Evolutionary conservation across 2,888 invertebrate species (phyloP).

Genomic region (Boloria euphrosyne): DNA sequence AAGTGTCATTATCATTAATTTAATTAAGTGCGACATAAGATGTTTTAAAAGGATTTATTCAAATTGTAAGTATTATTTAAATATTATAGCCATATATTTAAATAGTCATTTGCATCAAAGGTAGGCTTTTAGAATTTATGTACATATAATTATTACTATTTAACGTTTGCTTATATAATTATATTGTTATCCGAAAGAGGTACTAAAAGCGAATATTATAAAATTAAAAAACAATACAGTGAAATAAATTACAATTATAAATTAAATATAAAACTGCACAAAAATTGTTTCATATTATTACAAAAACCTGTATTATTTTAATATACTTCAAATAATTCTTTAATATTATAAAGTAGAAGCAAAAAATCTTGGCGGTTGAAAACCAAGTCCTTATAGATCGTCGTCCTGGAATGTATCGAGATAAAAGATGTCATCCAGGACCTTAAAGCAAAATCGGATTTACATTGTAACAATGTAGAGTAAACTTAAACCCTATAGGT

Average conservation of each 20-base stretch:
- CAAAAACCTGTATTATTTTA: too few species aligned
- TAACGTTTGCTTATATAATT: too few species aligned
- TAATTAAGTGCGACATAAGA: conserved; percentile 58
- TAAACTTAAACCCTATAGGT: conserved; percentile 52
- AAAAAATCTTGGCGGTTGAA: conserved; percentile 50
- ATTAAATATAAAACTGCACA: too few species aligned
- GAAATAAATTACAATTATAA: too few species aligned
- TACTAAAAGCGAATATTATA: too few species aligned
- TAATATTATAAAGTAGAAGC: conserved; percentile 19
- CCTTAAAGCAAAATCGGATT: conserved; percentile 56
- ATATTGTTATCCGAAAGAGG: too few species aligned
- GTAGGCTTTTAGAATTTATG: too few species aligned
- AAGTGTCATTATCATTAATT: conserved; percentile 64
- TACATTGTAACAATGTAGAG: conserved; percentile 44
- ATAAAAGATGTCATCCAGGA: conserved; percentile 80
- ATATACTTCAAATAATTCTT: too few species aligned
- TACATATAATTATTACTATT: too few species aligned
- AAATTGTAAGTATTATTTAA: conserved; percentile 61
- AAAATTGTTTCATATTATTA: too few species aligned
- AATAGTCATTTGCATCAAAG: not conserved
- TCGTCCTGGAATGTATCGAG: conserved; percentile 73
- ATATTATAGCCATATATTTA: conserved; percentile 2
- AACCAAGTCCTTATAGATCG: conserved; percentile 64
- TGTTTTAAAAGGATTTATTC: conserved; percentile 61
- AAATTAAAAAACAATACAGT: too few species aligned